These are phyloP conservation scores for Carposina sasakii DNA, from an alignment of 1,140 invertebrate genomes.

Conservation along the genomic window DNA sequence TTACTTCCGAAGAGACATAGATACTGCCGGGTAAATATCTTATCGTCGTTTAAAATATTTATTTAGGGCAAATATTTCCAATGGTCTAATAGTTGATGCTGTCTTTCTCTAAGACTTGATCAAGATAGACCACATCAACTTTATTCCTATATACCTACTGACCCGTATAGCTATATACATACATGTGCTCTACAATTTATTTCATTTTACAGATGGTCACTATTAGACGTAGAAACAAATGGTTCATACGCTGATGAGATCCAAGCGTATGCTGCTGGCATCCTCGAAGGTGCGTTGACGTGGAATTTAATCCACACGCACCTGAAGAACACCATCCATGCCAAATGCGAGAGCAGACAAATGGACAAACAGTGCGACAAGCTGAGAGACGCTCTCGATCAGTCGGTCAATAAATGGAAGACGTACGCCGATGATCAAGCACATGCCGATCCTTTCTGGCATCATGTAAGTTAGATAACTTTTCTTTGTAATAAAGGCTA, in stretches of 20 bases:
- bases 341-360: slow-evolving; percentile 78
- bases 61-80: too few species aligned
- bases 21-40: slow-evolving; percentile 76
- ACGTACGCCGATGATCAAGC: slow-evolving; percentile 65
- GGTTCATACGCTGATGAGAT: slow-evolving; percentile 79
- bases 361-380: slow-evolving; percentile 78
- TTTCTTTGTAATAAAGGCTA: too few species aligned
- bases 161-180: not conserved
- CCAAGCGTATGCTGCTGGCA: slow-evolving; percentile 91
- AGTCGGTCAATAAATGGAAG: slow-evolving; percentile 78
- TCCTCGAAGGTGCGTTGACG: slow-evolving; percentile 88
- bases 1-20: slow-evolving; percentile 79
- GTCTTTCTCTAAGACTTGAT: too few species aligned
- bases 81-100: too few species aligned
- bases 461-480: slow-evolving; percentile 83
- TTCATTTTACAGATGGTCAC: slow-evolving; percentile 78
- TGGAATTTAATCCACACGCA: slow-evolving; percentile 87
- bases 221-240: slow-evolving; percentile 85
- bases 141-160: not conserved
- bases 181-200: not conserved
- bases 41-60: slow-evolving; percentile 4
- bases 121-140: not conserved
- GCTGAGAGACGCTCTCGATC: slow-evolving; percentile 77
- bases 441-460: slow-evolving; percentile 81
- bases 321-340: slow-evolving; percentile 82